Evolutionary conservation across 1,140 invertebrate genomes (phyloP).

Genomic region (Charaxes varanes): DNA sequence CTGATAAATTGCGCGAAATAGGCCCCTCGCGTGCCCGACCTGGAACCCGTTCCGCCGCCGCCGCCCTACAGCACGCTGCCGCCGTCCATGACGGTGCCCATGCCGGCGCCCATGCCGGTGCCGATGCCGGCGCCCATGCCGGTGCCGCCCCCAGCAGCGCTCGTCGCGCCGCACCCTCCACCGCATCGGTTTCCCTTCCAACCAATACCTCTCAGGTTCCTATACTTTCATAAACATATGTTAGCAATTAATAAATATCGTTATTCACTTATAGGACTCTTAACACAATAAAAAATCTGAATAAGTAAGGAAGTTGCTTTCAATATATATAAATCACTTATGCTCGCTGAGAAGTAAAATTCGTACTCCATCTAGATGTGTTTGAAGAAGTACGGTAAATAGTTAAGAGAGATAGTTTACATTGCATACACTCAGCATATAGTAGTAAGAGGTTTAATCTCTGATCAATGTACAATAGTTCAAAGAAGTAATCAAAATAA

Average conservation of each 20-base stretch:
- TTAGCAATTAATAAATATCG: not conserved
- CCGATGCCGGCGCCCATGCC: constrained; percentile 30
- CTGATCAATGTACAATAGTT: too few relatives aligned
- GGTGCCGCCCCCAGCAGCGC: constrained; percentile 34
- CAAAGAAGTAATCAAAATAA: too few relatives aligned
- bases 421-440: too few relatives aligned
- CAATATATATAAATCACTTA: too few relatives aligned
- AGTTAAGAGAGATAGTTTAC: too few relatives aligned
- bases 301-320: too few relatives aligned
- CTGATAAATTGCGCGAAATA: too few relatives aligned
- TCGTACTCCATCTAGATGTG: too few relatives aligned
- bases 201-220: constrained; percentile 67
- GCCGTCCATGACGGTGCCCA: constrained; percentile 32
- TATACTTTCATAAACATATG: not conserved
- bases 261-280: not conserved
- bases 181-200: constrained; percentile 68
- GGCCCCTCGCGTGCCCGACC: constrained; percentile 41
- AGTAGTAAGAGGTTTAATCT: too few relatives aligned
- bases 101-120: constrained; percentile 32
- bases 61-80: constrained; percentile 71
- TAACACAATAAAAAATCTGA: too few relatives aligned
- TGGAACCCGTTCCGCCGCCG: constrained; percentile 53
- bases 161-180: constrained; percentile 48
- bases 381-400: too few relatives aligned
- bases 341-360: too few relatives aligned